Evolutionary conservation across 2,888 invertebrate genomes (phyloP).

Genomic region (Lydus trimaculatus): DNA sequence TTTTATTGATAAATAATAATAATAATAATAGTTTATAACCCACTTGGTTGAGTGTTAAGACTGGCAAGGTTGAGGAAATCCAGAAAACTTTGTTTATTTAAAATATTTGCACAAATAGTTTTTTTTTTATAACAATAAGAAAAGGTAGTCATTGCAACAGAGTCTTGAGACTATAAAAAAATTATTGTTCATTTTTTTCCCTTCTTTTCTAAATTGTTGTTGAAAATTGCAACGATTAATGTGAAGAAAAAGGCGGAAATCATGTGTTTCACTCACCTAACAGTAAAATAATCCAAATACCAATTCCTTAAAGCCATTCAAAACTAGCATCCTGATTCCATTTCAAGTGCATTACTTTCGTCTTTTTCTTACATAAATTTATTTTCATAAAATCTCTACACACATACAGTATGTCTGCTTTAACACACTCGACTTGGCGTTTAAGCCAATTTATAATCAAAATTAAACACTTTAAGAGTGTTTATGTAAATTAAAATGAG

Average conservation of each 20-base stretch:
- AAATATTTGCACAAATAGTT: background rate
- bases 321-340: conserved; percentile 2
- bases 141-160: background rate
- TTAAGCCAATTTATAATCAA: too few species aligned
- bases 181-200: background rate
- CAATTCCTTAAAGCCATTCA: background rate
- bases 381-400: background rate
- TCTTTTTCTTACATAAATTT: background rate
- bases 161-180: conserved; percentile 1
- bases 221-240: background rate
- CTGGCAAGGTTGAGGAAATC: background rate
- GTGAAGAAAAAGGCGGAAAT: conserved; percentile 2
- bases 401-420: background rate
- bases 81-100: background rate
- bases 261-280: conserved; percentile 1
- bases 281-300: conserved; percentile 15
- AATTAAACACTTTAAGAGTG: too few species aligned
- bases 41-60: background rate
- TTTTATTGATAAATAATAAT: conserved; percentile 7
- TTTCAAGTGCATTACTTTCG: conserved; percentile 4
- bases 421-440: background rate
- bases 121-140: background rate
- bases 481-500: too few species aligned
- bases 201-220: background rate
- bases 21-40: background rate